Conservation (phyloP, 2,888 invertebrate genomes). For the Tetranychus truncatus region DNA sequence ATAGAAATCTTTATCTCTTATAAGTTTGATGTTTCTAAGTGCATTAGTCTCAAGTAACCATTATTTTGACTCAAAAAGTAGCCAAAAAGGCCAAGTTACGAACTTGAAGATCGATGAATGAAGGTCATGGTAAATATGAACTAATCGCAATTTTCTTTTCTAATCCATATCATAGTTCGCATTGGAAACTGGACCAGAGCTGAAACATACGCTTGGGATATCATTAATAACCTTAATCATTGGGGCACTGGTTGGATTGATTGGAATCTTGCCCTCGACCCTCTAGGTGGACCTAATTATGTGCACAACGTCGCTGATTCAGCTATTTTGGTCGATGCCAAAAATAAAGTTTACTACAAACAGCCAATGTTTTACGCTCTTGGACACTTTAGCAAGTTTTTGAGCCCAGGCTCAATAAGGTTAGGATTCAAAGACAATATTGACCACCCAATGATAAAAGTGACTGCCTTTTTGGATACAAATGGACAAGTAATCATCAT, state of each 20-base stretch:
- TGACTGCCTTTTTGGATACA: not conserved
- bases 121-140: too few species aligned
- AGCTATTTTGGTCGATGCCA: conserved; percentile 37
- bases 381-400: conserved; percentile 38
- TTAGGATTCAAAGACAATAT: not conserved
- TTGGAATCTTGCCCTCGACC: conserved; percentile 40
- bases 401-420: conserved; percentile 27
- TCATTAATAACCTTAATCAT: conserved; percentile 36
- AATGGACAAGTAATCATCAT: not conserved
- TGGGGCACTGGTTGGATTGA: conserved; percentile 40
- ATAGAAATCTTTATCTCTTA: too few species aligned
- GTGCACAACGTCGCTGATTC: conserved; percentile 39
- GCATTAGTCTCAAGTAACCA: too few species aligned
- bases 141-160: not conserved
- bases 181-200: conserved; percentile 52
- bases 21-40: too few species aligned
- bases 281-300: conserved; percentile 40
- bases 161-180: conserved; percentile 12
- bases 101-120: too few species aligned
- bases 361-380: conserved; percentile 42
- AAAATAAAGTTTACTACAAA: conserved; percentile 37
- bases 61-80: too few species aligned
- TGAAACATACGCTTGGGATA: conserved; percentile 40
- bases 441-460: not conserved
- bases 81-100: too few species aligned